Evolutionary conservation across 2,888 invertebrate genomes (phyloP), one percentile per base, ranked within the genome.

Genomic region (Neoitamus cyanurus): DNA sequence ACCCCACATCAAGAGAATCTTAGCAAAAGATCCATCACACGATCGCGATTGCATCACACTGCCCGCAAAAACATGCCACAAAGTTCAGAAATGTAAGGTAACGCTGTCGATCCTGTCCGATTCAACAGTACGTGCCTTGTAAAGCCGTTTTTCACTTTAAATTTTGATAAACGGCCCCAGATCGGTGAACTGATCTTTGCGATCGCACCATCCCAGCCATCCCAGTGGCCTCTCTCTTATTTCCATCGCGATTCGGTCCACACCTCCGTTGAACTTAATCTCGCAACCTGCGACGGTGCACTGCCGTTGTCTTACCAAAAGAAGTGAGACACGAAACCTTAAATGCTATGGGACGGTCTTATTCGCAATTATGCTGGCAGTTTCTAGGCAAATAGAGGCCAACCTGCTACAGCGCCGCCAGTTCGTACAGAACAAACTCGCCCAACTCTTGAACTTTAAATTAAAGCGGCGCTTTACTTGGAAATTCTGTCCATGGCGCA

Each of bases 291-390:
- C 42, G 15, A 42, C n/a, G 5, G 3, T 15, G 1, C 42, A 4
- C 4, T 11, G 36, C 34, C 34, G 25, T n/a, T 36, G n/a, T 69
- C 42, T 68, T 37, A 6, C 75, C 70, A 31, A 84, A 42, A 78
- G 37, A 83, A 86, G 72, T 83, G 73, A 77, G 48, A 78, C 83
- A 84, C 80, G 84, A 84, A 78, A 77, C 37, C 58, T 83, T 84
- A 86, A 86, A 80, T 84, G 83, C 84, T 84, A 86, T 68, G 28
- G 37, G 37, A 25, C 69, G 37, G 82, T 69, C 69, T 82, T 82
- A 34, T 48, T 58, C 31, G 80, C 84, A 83, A 83, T 85, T 85
- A 84, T 83, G 73, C 83, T 20, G 72, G 78, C 84, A 83, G 72
- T 78, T 84, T 85, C 83, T 58, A 20, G 15, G 84, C 77, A 83